Evolutionary conservation across 2,888 invertebrate genomes (phyloP).

Genomic region (Andrena praecox): DNA sequence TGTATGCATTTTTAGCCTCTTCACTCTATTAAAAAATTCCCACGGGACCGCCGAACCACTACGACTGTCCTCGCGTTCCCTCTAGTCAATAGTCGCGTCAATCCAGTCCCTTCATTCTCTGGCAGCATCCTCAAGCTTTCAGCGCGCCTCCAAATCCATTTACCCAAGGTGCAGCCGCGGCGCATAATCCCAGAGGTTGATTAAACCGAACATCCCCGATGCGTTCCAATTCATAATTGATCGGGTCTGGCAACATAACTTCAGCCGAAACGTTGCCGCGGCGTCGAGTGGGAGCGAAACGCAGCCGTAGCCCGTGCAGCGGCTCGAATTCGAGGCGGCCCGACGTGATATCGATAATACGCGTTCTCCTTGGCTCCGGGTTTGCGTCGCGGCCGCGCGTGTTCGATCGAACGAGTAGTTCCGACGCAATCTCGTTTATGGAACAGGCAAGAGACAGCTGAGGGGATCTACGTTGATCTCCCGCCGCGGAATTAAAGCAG

Average conservation of each 20-base stretch:
- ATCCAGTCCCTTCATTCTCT: neutral
- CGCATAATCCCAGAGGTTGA: neutral
- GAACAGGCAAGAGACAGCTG: neutral
- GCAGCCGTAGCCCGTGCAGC: neutral
- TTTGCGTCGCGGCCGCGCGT: neutral
- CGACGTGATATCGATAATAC: neutral
- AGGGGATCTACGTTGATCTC: neutral
- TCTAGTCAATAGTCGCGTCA: neutral
- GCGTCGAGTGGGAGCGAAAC: neutral
- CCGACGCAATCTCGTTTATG: neutral
- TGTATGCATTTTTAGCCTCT: too few species aligned
- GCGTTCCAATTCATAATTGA: neutral
- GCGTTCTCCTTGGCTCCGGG: neutral
- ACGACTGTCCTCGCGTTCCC: neutral
- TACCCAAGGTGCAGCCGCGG: neutral
- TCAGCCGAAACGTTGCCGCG: neutral
- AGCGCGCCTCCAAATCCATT: neutral
- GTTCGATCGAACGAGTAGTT: neutral
- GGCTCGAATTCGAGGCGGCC: neutral
- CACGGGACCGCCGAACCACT: neutral
- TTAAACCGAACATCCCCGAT: neutral
- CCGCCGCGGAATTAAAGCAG: neutral
- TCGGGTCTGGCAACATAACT: neutral
- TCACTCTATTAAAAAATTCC: too few species aligned
- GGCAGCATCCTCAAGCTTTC: neutral